These are phyloP conservation scores for Drepanosiphum platanoidis DNA, from an alignment of 2,888 invertebrate species.

Conservation along the genomic window DNA sequence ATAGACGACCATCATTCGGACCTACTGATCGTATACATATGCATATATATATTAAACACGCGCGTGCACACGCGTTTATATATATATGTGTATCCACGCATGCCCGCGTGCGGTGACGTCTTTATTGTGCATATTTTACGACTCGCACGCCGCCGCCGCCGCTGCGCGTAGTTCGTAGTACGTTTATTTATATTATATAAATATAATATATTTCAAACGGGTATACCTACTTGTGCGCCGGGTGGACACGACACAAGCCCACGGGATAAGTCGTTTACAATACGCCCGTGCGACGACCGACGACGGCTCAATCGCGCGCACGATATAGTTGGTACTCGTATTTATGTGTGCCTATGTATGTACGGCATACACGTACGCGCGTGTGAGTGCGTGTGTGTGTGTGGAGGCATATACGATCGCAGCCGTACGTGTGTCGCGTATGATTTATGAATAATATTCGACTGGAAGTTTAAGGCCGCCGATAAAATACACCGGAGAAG, in stretches of 20 bases:
- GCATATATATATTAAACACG: neutral
- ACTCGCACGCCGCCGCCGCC: neutral
- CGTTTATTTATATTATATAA: neutral
- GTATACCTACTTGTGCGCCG: neutral
- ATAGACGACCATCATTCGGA: neutral
- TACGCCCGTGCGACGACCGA: conserved; percentile 30
- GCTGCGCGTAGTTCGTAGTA: too few relatives aligned
- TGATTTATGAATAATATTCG: conserved; percentile 44
- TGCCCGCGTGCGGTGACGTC: conserved; percentile 31
- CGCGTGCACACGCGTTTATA: neutral
- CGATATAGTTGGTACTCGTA: neutral
- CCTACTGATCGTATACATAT: neutral
- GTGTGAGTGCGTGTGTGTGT: too few relatives aligned
- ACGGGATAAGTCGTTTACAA: conserved; percentile 41
- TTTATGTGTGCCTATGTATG: neutral
- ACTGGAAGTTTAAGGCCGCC: conserved; percentile 16
- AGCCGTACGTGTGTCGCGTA: neutral
- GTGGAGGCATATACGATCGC: neutral
- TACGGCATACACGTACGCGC: neutral
- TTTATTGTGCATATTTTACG: conserved; percentile 49
- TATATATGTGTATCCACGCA: neutral
- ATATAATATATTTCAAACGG: too few relatives aligned
- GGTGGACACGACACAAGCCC: conserved; percentile 52
- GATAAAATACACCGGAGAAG: neutral
- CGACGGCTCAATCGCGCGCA: conserved; percentile 35